A percentile compares a stretch with the other conserved stretches of the same genome.
phyloP scores from a whole-genome alignment of 1,140 invertebrate genomes.

The Psilanteris sp. region DNA sequence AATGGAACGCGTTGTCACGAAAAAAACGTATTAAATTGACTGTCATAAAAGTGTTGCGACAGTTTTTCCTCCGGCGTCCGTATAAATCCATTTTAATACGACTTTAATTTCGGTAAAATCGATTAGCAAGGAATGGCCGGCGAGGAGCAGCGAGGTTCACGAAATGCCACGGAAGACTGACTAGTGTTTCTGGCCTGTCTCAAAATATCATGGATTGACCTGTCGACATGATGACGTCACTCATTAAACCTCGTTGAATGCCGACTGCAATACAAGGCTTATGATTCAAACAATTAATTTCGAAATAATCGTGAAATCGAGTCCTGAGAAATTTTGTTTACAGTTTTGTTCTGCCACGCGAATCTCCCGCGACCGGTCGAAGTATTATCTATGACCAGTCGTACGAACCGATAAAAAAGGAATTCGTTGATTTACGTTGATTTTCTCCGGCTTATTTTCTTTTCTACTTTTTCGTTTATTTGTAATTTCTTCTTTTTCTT shows the following conservation, averaged over 20 bases:
- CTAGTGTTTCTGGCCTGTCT: slow-evolving; percentile 70
- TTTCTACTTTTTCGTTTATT: too few relatives aligned
- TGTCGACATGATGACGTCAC: slow-evolving; percentile 78
- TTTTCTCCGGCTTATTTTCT: too few relatives aligned
- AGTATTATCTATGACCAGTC: too few relatives aligned
- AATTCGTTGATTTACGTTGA: too few relatives aligned
- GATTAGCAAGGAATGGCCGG: slow-evolving; percentile 26
- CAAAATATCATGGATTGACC: slow-evolving; percentile 78
- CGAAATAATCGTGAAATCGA: slow-evolving; percentile 40
- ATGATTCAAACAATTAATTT: slow-evolving; percentile 55
- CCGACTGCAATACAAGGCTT: slow-evolving; percentile 48
- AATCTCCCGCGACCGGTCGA: too few relatives aligned
- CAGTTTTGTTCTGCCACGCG: not conserved
- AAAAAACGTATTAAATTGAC: too few relatives aligned
- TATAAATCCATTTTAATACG: not conserved
- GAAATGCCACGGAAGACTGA: slow-evolving; percentile 61
- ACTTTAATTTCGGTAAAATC: slow-evolving; percentile 21
- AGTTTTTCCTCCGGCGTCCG: not conserved
- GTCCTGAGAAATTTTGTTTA: slow-evolving; percentile 15
- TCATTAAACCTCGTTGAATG: slow-evolving; percentile 77
- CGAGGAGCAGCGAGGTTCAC: slow-evolving; percentile 37
- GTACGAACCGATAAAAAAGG: too few relatives aligned
- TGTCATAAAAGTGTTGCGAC: too few relatives aligned
- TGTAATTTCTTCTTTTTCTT: too few relatives aligned
- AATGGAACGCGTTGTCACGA: too few relatives aligned